A percentile compares a stretch with the other conserved stretches of the same genome.
Evolutionary conservation across 2,797 vertebrate species (phyloP).

Genomic region (Hypotaenidia okinawae): DNA sequence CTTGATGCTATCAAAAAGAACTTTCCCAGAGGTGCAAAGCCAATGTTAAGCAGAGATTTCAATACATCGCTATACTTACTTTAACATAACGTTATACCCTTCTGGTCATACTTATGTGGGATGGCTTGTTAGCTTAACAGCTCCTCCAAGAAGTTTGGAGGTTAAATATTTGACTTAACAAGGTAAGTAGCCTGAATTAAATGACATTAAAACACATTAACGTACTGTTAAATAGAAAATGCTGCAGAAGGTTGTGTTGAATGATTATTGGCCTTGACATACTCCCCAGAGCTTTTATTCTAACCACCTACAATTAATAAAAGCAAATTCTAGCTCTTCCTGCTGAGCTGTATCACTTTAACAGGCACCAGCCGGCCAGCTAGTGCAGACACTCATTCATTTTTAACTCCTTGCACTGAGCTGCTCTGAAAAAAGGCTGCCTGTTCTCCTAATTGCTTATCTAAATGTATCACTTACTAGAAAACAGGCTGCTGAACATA

Average conservation of each 20-base stretch:
- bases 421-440: not conserved
- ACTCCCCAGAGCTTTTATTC: conserved; percentile 6
- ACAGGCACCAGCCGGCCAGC: not conserved
- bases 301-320: conserved; percentile 48
- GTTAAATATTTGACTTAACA: not conserved
- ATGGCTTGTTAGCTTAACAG: not conserved
- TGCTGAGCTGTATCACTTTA: not conserved
- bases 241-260: not conserved
- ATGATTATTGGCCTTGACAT: not conserved
- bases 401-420: not conserved
- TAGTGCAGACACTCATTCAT: not conserved
- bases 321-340: not conserved
- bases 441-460: not conserved
- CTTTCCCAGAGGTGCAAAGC: not conserved
- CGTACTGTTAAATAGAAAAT: accelerated
- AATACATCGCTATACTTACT: accelerated
- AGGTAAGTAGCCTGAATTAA: not conserved
- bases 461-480: not conserved
- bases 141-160: not conserved
- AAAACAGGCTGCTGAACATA: not conserved
- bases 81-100: not conserved
- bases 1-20: not conserved
- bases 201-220: not conserved
- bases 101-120: accelerated
- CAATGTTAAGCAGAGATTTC: not conserved